Percentiles rank a stretch among this genome's conserved stretches.
These are phyloP conservation scores for Melanchra persicariae DNA, from an alignment of 2,888 invertebrate species.

Conservation along the genomic window DNA sequence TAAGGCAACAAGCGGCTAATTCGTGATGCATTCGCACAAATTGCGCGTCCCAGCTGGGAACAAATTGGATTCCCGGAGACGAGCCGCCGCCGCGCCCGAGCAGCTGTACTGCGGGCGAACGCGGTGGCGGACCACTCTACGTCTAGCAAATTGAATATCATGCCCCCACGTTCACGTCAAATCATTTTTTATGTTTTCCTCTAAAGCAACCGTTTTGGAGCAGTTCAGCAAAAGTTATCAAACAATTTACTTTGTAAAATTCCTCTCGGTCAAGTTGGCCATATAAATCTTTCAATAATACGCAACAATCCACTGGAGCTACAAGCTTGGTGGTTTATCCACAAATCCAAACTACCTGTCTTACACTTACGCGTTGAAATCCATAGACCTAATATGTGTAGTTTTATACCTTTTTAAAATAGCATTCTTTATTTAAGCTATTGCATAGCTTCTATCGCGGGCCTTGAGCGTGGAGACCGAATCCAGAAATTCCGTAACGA, in stretches of 20 bases:
- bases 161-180: not conserved
- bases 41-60: conserved; percentile 70
- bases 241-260: conserved; percentile 9
- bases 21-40: conserved; percentile 75
- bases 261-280: not conserved
- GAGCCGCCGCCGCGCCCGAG: conserved; percentile 58
- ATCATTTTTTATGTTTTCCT: conserved; percentile 8
- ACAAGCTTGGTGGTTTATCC: not conserved
- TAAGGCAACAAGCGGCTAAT: conserved; percentile 66
- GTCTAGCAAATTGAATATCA: conserved; percentile 47
- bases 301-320: not conserved
- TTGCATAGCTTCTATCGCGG: too few species aligned
- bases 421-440: not conserved
- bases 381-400: not conserved
- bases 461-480: too few species aligned
- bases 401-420: not conserved
- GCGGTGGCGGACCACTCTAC: conserved; percentile 36
- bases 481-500: too few species aligned
- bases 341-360: conserved; percentile 12
- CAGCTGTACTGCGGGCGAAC: conserved; percentile 35
- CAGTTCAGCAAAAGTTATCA: not conserved
- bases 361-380: not conserved
- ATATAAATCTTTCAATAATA: not conserved
- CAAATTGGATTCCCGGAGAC: conserved; percentile 76
- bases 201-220: conserved; percentile 4